These are phyloP conservation scores for Argentina silus DNA, from an alignment of 2,797 vertebrate genomes.

Conservation along the genomic window DNA sequence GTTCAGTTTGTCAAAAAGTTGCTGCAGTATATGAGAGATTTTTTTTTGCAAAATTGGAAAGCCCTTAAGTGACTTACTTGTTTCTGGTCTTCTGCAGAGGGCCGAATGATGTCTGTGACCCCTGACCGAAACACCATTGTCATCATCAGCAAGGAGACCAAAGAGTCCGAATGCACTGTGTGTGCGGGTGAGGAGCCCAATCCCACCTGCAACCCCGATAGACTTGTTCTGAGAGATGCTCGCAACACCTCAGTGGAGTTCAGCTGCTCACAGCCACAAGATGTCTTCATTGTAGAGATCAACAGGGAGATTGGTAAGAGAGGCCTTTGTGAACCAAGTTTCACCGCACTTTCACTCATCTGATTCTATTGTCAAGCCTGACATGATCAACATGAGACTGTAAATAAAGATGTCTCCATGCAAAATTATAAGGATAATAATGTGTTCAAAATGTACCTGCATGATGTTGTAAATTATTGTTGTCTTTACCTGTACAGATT, in stretches of 20 bases:
- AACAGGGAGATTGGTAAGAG: slow-evolving; percentile 70
- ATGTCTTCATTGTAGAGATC: slow-evolving; percentile 71
- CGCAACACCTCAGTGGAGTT: slow-evolving; percentile 63
- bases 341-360: no score
- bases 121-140: slow-evolving; percentile 61
- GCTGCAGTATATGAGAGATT: no score
- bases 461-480: no score
- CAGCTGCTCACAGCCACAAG: slow-evolving; percentile 68
- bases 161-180: slow-evolving; percentile 59
- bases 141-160: slow-evolving; percentile 28
- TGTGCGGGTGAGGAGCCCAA: slow-evolving; percentile 49
- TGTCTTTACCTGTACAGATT: neutral
- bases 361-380: no score
- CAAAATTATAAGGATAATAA: no score
- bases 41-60: neutral
- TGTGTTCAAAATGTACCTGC: no score
- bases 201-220: slow-evolving; percentile 15
- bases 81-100: slow-evolving; percentile 51
- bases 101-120: slow-evolving; percentile 47
- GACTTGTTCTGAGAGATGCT: accelerated
- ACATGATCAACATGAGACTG: no score
- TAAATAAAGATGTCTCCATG: no score
- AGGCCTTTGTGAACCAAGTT: neutral
- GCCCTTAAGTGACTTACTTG: neutral
- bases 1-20: no score